Evolutionary conservation across 1,140 invertebrate species (phyloP), one percentile per base, ranked within the genome.

Genomic region (Leptinotarsa lineolata): DNA sequence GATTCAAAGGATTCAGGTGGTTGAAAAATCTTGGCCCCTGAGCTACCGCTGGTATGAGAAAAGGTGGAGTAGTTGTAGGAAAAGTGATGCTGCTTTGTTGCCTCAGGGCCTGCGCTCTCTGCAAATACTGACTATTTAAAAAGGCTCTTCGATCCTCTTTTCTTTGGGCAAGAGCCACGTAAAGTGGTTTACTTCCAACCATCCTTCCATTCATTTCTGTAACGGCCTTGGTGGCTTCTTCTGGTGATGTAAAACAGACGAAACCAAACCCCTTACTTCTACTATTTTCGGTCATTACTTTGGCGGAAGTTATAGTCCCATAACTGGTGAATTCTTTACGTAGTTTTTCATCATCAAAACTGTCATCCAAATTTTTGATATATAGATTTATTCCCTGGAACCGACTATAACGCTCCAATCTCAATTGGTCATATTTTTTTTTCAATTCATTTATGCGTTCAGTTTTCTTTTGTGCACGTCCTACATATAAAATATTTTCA

Each of bases 191-290:
- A 1, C 93, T 91, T 63, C 95, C 96, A 22, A 99, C 90, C 80
- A 99, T 98, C 70, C 96, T 92, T 2, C 97, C 96, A 85, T 99
- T 99, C 95, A 99, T 98, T 83, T 98, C 97, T 2, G 97, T 98
- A 1, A 99, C 97, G 72, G 98, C 98, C 85, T 99, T 99, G 5
- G 97, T 99, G 3, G 98, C 98, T 87, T 99, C 98, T 85, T 99
- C 97, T 1, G 97, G 95, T 16, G 95, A 92, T 60, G 95, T 97
- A 84, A 99, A 99, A 86, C 98, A 99, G 4, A 99, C 98, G 85
- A 99, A 99, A 18, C 98, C 98, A 86, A 99, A 99, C 39, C 98
- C 98, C 87, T 98, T 99, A 81, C 94, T 95, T 70, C 94, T 91
- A 16, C 94, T 94, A 79, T 96, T 94, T 81, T 97, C 95, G 83